A percentile compares a stretch with the other conserved stretches of the same genome.
Conservation (phyloP, 2,113 vertebrate genomes). For the Catharus minimus region DNA sequence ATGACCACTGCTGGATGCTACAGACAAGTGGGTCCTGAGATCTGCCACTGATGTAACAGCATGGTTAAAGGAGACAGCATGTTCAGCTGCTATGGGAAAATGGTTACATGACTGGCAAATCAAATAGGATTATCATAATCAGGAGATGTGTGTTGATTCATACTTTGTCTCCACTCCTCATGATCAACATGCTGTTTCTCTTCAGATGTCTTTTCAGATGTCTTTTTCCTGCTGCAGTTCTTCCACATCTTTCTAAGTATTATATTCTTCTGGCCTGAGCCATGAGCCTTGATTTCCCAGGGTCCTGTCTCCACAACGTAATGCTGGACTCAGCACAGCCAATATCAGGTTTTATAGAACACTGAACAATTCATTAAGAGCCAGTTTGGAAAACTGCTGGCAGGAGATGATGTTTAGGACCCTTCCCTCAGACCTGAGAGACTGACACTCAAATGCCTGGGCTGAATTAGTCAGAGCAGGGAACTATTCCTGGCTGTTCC, state of each 20-base stretch:
- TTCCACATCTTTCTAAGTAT: neutral
- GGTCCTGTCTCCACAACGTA: neutral
- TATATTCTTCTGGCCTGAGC: neutral
- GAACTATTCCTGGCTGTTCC: neutral
- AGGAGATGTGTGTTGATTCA: neutral
- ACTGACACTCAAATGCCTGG: neutral
- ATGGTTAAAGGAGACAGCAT: neutral
- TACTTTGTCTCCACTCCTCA: neutral
- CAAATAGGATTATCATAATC: neutral
- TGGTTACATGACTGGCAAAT: neutral
- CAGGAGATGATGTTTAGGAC: neutral
- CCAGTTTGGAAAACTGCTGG: neutral
- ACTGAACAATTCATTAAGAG: neutral
- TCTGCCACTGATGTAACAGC: neutral
- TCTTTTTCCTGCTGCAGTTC: neutral
- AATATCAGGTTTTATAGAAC: neutral
- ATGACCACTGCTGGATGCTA: neutral
- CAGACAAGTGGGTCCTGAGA: neutral
- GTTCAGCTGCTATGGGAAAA: neutral
- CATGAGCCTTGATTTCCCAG: neutral
- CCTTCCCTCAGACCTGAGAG: neutral
- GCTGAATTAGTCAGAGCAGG: neutral
- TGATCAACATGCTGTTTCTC: neutral
- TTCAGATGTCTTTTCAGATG: neutral
- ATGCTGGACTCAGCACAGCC: neutral